Base-by-base conservation (phyloP, 1,140 invertebrate species). In the Neelides sp. region DNA sequence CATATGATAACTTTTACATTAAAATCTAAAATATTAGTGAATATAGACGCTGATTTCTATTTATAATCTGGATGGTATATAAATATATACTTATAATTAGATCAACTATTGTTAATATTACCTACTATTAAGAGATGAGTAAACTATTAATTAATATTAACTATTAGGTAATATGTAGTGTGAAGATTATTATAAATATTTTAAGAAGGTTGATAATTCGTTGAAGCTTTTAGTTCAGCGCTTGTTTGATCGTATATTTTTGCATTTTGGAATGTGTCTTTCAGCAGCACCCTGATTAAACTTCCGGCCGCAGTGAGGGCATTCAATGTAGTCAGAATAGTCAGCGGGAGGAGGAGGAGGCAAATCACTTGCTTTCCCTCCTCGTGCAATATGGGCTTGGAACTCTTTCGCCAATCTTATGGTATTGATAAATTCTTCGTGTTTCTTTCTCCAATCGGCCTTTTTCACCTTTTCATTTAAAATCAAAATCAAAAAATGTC, bases 221-320 rank as follows among this genome's bases (percentile, higher is more conserved):
- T n/a, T n/a, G n/a, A 32, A 32, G n/a, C 7, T 39, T n/a, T 10
- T 5, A 30, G 23, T 50, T 49, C 53, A 52, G n/a, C 78, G 75
- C 64, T 88, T 89, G 66, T 88, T 91, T 65, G 84, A 82, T 56
- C 78, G 68, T 71, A 83, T 88, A 57, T 73, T 77, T 61, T 79
- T 78, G 71, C 93, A 97, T 68, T 87, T 86, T 12, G 92, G 91
- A 62, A 97, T 93, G 68, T 97, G 93, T 35, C 92, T 68, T 54
- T 89, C 84, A 1, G 91, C 93, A 0, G 86, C 90, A 0, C 70
- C 70, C 63, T 82, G 72, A 68, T 83, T 90, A 72, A 96, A 97
- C 61, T 80, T 82, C 13, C 93, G 74, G 10, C 72, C 72, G 66
- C 93, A 97, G 68, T 93, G 82, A 0, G 90, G 90, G 65, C 92